Conservation (phyloP, 1,140 invertebrate genomes). For the Adoxophyes honmai region DNA sequence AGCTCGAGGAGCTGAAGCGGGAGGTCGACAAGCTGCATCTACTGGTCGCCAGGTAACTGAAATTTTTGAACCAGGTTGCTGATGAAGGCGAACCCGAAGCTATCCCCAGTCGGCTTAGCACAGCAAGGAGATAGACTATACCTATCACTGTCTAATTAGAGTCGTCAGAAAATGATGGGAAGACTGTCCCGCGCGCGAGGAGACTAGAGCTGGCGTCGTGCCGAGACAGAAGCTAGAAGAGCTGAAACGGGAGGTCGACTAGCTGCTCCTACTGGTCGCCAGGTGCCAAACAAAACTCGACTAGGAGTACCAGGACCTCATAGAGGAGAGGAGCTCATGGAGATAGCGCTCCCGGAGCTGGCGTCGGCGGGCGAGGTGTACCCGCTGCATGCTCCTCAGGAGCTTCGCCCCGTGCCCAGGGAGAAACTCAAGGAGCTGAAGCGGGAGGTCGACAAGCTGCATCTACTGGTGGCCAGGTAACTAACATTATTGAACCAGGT, state of each 20-base stretch:
- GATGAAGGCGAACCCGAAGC: conserved; percentile 54
- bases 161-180: too few relatives aligned
- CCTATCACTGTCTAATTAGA: too few relatives aligned
- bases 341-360: conserved; percentile 57
- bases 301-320: conserved; percentile 67
- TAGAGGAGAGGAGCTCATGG: conserved; percentile 54
- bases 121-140: too few relatives aligned
- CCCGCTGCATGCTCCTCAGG: conserved; percentile 76
- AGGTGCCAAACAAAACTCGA: too few relatives aligned
- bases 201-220: conserved; percentile 54
- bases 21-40: conserved; percentile 47
- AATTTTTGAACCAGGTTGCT: too few relatives aligned
- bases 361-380: too few relatives aligned
- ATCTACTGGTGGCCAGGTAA: conserved; percentile 44
- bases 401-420: conserved; percentile 45
- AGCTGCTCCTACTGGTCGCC: conserved; percentile 38
- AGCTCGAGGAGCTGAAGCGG: conserved; percentile 46
- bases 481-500: too few relatives aligned
- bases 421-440: conserved; percentile 52
- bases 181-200: too few relatives aligned
- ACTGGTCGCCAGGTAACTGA: conserved; percentile 41
- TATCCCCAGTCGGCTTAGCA: too few relatives aligned
- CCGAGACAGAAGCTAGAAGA: conserved; percentile 43
- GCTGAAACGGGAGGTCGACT: conserved; percentile 48
- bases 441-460: conserved; percentile 44